Conservation (phyloP, 2,888 invertebrate genomes). For the Galerucella nymphaeae region DNA sequence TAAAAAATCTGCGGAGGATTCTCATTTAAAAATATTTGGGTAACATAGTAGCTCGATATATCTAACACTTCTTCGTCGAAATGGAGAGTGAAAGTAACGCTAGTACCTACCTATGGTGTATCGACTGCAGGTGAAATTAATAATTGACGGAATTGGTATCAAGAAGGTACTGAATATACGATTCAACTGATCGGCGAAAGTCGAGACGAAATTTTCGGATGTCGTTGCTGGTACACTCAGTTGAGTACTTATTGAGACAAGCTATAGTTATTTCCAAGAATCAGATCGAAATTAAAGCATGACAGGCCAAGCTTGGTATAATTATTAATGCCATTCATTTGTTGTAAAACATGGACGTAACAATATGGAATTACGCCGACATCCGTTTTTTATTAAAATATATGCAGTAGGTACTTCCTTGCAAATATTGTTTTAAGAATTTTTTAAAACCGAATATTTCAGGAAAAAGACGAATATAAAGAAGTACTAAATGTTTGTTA, state of each 20-base stretch:
- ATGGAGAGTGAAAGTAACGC: constrained; percentile 10
- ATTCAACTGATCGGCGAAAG: constrained; percentile 15
- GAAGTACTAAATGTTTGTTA: too few relatives aligned
- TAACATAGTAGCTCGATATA: constrained; percentile 11
- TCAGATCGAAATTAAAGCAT: not conserved
- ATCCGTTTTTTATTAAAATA: too few relatives aligned
- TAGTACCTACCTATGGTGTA: constrained; percentile 6
- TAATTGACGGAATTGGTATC: constrained; percentile 12
- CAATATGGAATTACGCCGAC: too few relatives aligned
- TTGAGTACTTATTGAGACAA: constrained; percentile 1
- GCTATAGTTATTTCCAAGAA: not conserved
- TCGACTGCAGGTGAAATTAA: constrained; percentile 13
- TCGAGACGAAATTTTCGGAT: constrained; percentile 15
- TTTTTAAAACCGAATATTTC: too few relatives aligned
- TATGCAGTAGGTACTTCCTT: too few relatives aligned
- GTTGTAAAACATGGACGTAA: not conserved
- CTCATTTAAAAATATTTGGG: constrained; percentile 11
- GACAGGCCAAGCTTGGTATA: not conserved
- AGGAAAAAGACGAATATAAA: too few relatives aligned
- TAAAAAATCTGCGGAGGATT: constrained; percentile 2
- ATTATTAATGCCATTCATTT: not conserved
- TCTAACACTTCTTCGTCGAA: constrained; percentile 11
- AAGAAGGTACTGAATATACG: constrained; percentile 18
- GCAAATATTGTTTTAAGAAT: too few relatives aligned
- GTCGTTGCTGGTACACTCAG: not conserved